These are phyloP conservation scores for Cynodonichthys magdalenae DNA, from an alignment of 2,797 vertebrate species.

Conservation along the genomic window DNA sequence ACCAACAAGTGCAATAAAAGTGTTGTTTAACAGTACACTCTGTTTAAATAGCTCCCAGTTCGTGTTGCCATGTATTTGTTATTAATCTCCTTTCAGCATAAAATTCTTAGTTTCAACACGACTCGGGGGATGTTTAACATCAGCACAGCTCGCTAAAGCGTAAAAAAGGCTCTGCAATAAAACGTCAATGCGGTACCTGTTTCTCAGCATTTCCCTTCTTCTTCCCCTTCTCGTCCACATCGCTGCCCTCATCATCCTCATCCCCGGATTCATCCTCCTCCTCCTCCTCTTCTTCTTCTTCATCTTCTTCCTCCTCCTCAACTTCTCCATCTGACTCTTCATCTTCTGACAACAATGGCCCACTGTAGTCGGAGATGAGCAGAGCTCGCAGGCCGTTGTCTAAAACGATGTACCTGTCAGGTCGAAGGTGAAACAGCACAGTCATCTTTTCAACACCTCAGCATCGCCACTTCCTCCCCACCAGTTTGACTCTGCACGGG, in stretches of 20 bases:
- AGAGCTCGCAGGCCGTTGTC: constrained; percentile 90
- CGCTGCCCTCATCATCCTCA: constrained; percentile 75
- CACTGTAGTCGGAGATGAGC: constrained; percentile 92
- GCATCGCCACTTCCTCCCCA: not conserved
- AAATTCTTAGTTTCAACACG: constrained; percentile 3
- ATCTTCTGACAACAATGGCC: constrained; percentile 67
- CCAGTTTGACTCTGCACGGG: constrained; percentile 6
- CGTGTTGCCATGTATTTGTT: constrained; percentile 7
- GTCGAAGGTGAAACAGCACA: constrained; percentile 16
- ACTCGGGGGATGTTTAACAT: not conserved
- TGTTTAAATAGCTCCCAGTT: constrained; percentile 18
- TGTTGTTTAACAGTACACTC: not conserved
- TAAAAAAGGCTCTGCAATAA: not conserved
- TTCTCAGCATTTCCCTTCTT: constrained; percentile 89
- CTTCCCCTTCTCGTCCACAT: constrained; percentile 80
- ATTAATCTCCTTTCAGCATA: constrained; percentile 13
- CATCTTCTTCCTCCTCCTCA: constrained; percentile 66
- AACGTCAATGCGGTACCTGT: constrained; percentile 73
- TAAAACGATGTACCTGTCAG: constrained; percentile 87
- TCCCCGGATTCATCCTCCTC: constrained; percentile 83
- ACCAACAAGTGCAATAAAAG: not conserved
- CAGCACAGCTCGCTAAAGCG: not conserved
- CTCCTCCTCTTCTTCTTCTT: constrained; percentile 79
- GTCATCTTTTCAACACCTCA: constrained; percentile 1
- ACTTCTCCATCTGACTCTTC: constrained; percentile 71